Evolutionary conservation across 2,888 invertebrate genomes (phyloP).

Genomic region (Nephrotoma flavescens): DNA sequence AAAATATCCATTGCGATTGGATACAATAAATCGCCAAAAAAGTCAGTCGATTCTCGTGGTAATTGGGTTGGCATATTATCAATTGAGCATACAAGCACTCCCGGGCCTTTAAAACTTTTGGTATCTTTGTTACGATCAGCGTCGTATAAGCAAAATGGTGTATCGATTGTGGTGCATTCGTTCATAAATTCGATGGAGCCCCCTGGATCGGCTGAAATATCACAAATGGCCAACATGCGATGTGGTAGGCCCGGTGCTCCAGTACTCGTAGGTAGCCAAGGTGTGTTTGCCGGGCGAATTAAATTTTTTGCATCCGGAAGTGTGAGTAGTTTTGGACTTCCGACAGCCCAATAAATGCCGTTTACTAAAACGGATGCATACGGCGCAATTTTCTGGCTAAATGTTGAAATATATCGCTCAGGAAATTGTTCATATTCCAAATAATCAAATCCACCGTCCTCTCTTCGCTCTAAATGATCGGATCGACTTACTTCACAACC

Average conservation of each 20-base stretch:
- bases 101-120: slow-evolving; percentile 90
- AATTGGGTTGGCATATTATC: slow-evolving; percentile 99
- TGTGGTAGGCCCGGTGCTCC: slow-evolving; percentile 82
- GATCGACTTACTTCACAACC: slow-evolving; percentile 88
- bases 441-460: slow-evolving; percentile 82
- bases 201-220: slow-evolving; percentile 98
- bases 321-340: slow-evolving; percentile 87
- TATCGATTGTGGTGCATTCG: slow-evolving; percentile 98
- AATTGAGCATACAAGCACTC: slow-evolving; percentile 97
- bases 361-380: slow-evolving; percentile 95
- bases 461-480: slow-evolving; percentile 84
- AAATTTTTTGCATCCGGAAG: slow-evolving; percentile 97
- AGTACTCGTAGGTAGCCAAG: slow-evolving; percentile 82
- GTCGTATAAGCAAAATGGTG: slow-evolving; percentile 98
- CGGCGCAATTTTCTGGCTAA: slow-evolving; percentile 93
- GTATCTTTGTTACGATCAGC: slow-evolving; percentile 95
- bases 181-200: slow-evolving; percentile 99
- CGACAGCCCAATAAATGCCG: slow-evolving; percentile 98
- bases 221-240: slow-evolving; percentile 85
- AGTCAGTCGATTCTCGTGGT: slow-evolving; percentile 92
- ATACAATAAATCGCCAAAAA: slow-evolving; percentile 85
- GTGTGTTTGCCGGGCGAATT: slow-evolving; percentile 73
- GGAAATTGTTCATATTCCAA: slow-evolving; percentile 84
- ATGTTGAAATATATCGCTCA: slow-evolving; percentile 87
- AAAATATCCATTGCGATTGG: slow-evolving; percentile 85